Base-by-base conservation (phyloP, 2,113 vertebrate species). In the Tachysurus vachellii region DNA sequence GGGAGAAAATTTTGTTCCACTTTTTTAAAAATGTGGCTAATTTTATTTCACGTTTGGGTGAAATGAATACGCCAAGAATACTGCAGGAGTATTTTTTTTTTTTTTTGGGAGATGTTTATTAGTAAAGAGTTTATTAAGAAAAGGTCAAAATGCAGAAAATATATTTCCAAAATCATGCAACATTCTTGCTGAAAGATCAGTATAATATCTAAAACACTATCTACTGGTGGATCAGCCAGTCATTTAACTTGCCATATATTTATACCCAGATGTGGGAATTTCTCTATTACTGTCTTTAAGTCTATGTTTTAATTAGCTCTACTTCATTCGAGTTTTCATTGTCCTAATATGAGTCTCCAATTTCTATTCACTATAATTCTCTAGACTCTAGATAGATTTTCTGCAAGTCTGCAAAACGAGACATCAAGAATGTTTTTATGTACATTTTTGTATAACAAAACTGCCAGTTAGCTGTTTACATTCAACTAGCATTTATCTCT, bases 81-180 rank as follows among this genome's bases (percentile, higher is more conserved):
- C 62, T 31, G n/a, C 62, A 54, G 50, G 61, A 50, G 47, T 9
- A 26, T 56, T n/a, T n/a, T n/a, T n/a, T n/a, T n/a, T n/a, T n/a
- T n/a, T 13, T 71, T 56, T 21, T 62, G 54, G 14, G 47, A 66
- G 68, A 11, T 80, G 2, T 47, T 77, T 62, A 76, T 85, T 70
- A 89, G 56, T 59, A 54, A 82, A 71, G 19, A 82, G 16, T 47
- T 57, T 77, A 75, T 14, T 87, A 57, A 86, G 53, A 50, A 16
- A 56, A 86, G 2, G 19, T 53, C 64, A 64, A 64, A 86, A 70
- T 73, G 70, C 19, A 44, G 36, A 44, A 73, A 73, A 44, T 44
- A 44, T 21, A 44, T 73, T 73, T 53, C 19, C 11, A 75, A 76
- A 76, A 56, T 4, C 70, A 76, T 76, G n/a, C 16, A 77, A 57